Evolutionary conservation across 2,797 vertebrate genomes (phyloP), one percentile per base, ranked within the genome.

Genomic region (Poeciliopsis gracilis): DNA sequence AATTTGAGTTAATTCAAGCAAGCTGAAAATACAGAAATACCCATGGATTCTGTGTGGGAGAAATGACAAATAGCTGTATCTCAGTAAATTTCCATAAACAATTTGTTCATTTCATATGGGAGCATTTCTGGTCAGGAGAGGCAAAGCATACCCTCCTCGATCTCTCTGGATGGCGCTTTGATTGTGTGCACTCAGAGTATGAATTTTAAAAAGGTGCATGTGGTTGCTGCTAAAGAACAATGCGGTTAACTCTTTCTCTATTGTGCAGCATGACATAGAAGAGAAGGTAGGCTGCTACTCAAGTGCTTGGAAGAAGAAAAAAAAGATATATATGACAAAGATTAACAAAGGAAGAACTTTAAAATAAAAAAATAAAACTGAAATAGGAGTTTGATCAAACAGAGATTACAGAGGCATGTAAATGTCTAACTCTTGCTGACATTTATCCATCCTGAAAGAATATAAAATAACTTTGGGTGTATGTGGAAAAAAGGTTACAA

Each of bases 71-170:
- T 78, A 75, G 25, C 61, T 16, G 47, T 84, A 84, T 87, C 85
- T 75, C 57, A 71, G 59, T 78, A 71, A 76, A 92, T 90, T 88
- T 88, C 88, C 86, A 86, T 86, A 90, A 84, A 81, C 89, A 91
- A 91, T 93, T 88, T 89, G 69, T 45, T 89, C 84, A 82, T 79
- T 86, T 87, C 70, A 78, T 78, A 87, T 66, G 77, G 80, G 81
- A 90, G 81, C 79, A 79, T 86, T 88, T 82, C 72, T 82, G 69
- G 79, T 71, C 78, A 85, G 1, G 4, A 77, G 82, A 85, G 84
- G 83, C 85, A 86, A 89, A 72, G 72, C 82, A 81, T 82, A 78
- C 70, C 80, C 66, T 71, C 77, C 73, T 59, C 78, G 8, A 66
- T 83, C 77, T 85, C 81, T 53, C 77, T 78, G 82, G 90, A 79